These are phyloP conservation scores for Syngnathus floridae DNA, from an alignment of 2,113 vertebrate species.

Conservation along the genomic window DNA sequence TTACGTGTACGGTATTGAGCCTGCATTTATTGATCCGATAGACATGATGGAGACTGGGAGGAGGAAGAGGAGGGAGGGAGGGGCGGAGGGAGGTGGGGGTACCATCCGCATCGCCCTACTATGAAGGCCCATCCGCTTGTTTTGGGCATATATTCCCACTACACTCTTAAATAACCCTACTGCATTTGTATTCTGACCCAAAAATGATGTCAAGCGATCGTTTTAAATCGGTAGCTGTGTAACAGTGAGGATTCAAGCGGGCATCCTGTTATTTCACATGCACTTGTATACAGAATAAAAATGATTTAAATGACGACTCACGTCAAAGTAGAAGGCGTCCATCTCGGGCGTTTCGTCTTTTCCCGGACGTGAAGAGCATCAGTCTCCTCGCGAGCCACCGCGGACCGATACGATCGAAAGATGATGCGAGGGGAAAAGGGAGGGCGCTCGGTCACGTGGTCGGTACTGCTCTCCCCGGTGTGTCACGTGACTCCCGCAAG, in stretches of 20 bases:
- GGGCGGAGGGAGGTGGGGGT: constrained; percentile 10
- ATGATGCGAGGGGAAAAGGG: neutral
- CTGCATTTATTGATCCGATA: constrained; percentile 55
- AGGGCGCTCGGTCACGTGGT: neutral
- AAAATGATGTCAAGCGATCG: neutral
- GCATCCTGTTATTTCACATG: neutral
- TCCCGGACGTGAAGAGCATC: constrained; percentile 24
- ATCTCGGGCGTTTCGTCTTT: constrained; percentile 45
- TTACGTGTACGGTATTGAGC: constrained; percentile 34
- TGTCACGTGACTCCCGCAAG: constrained; percentile 7
- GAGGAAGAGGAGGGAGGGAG: constrained; percentile 1
- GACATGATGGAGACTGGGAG: constrained; percentile 47
- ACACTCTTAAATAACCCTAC: neutral
- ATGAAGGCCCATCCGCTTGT: constrained; percentile 49
- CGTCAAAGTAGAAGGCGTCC: constrained; percentile 50
- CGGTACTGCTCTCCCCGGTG: neutral
- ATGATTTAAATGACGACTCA: constrained; percentile 42
- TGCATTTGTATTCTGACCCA: neutral
- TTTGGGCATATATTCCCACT: neutral
- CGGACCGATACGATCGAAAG: neutral
- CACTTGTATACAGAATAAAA: neutral
- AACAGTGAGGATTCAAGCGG: neutral
- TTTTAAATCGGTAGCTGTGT: neutral
- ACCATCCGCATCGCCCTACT: constrained; percentile 48
- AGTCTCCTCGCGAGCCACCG: constrained; percentile 19